Evolutionary conservation across 1,140 invertebrate genomes (phyloP).

Genomic region (Brachionus rubens): DNA sequence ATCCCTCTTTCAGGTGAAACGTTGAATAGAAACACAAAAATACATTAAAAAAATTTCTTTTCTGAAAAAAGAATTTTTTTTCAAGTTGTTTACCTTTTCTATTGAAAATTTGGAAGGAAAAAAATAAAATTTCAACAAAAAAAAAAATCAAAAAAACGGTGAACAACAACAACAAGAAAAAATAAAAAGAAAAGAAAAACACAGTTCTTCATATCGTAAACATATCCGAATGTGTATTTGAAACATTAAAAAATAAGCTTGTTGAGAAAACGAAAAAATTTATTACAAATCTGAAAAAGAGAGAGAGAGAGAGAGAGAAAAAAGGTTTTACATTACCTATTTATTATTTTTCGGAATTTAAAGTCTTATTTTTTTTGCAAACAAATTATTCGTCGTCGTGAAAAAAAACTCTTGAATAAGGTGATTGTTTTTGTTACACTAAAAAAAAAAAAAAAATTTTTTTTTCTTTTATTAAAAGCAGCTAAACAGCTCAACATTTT

Average conservation of each 20-base stretch:
- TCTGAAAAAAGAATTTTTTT: constrained; percentile 16
- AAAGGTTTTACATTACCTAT: constrained; percentile 21
- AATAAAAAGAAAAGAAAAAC: too few relatives aligned
- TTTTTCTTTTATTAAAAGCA: constrained; percentile 7
- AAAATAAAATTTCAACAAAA: background rate
- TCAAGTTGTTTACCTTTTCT: constrained; percentile 38
- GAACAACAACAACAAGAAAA: too few relatives aligned
- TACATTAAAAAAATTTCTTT: background rate
- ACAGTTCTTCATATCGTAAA: too few relatives aligned
- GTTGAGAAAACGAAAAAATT: background rate
- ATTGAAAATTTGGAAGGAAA: background rate
- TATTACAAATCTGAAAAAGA: background rate
- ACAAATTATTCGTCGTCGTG: constrained; percentile 35
- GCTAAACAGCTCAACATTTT: constrained; percentile 7
- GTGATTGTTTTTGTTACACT: constrained; percentile 40
- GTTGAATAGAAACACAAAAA: background rate
- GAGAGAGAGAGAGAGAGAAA: background rate
- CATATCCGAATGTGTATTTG: background rate
- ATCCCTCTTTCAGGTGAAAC: too few relatives aligned
- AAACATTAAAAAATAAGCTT: background rate
- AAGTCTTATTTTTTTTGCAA: constrained; percentile 7
- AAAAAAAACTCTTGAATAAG: background rate
- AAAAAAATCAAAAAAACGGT: background rate
- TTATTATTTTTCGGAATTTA: constrained; percentile 8
- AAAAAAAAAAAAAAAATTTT: background rate